These are phyloP conservation scores for Coreoperca whiteheadi DNA, from an alignment of 2,113 vertebrate genomes.

Conservation along the genomic window DNA sequence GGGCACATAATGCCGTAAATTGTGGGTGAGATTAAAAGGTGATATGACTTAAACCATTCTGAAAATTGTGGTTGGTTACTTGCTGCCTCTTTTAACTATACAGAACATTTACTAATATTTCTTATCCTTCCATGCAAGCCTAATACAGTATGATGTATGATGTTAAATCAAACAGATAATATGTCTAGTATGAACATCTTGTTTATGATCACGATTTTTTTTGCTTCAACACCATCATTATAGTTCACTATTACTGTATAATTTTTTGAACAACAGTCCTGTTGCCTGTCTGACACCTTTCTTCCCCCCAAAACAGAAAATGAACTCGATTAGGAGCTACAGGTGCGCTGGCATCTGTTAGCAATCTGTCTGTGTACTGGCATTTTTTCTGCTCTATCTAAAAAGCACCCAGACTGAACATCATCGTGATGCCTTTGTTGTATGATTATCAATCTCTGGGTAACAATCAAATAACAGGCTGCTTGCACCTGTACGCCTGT, in stretches of 20 bases:
- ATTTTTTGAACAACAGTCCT: constrained; percentile 28
- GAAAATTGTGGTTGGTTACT: background rate
- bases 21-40: background rate
- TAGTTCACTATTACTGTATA: constrained; percentile 41
- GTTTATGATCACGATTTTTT: background rate
- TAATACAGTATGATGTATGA: background rate
- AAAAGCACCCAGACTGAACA: constrained; percentile 63
- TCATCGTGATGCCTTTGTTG: constrained; percentile 59
- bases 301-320: constrained; percentile 38
- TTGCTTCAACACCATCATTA: constrained; percentile 21
- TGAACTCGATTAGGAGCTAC: constrained; percentile 74
- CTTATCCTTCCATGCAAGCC: background rate
- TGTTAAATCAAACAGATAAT: background rate
- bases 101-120: background rate
- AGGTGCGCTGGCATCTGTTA: constrained; percentile 81
- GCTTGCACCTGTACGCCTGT: constrained; percentile 64
- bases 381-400: constrained; percentile 44
- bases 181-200: background rate
- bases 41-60: background rate
- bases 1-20: background rate
- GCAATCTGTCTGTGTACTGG: constrained; percentile 74
- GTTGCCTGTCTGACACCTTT: constrained; percentile 45
- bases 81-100: background rate
- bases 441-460: constrained; percentile 81
- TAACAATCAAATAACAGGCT: constrained; percentile 79